Evolutionary conservation across 2,797 vertebrate species (phyloP).

Genomic region (Chaetodon trifasciatus): DNA sequence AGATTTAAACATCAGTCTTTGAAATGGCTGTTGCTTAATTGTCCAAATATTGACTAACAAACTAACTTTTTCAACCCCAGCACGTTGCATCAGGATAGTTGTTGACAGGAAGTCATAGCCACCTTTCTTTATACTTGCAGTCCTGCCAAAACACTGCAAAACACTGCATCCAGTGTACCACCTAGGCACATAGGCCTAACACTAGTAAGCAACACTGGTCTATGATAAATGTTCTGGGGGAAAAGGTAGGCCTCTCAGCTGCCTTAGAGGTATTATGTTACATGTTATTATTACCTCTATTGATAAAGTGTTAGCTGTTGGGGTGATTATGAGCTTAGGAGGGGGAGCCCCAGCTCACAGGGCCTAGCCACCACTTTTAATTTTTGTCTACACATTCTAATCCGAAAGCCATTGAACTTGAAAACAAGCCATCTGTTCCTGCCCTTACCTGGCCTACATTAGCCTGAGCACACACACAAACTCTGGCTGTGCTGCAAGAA

Average conservation of each 20-base stretch:
- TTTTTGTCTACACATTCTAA: conserved; percentile 77
- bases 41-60: background rate
- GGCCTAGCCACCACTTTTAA: conserved; percentile 76
- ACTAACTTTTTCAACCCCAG: background rate
- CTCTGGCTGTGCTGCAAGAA: conserved; percentile 35
- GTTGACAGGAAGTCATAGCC: background rate
- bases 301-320: conserved; percentile 49
- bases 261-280: conserved; percentile 28
- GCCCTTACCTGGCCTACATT: conserved; percentile 76
- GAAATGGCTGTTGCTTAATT: rapidly evolving
- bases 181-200: background rate
- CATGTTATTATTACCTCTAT: conserved; percentile 56
- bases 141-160: background rate
- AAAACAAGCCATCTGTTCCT: conserved; percentile 78
- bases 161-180: background rate
- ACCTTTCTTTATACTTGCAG: background rate
- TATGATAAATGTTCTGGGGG: background rate
- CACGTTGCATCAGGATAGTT: background rate
- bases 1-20: background rate
- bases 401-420: conserved; percentile 72
- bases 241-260: conserved; percentile 26
- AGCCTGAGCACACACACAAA: conserved; percentile 43
- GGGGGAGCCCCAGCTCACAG: conserved; percentile 57
- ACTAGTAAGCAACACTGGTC: background rate
- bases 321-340: conserved; percentile 68